Evolutionary conservation across 1,140 invertebrate genomes (phyloP).

Genomic region (Thaumatotibia leucotreta): DNA sequence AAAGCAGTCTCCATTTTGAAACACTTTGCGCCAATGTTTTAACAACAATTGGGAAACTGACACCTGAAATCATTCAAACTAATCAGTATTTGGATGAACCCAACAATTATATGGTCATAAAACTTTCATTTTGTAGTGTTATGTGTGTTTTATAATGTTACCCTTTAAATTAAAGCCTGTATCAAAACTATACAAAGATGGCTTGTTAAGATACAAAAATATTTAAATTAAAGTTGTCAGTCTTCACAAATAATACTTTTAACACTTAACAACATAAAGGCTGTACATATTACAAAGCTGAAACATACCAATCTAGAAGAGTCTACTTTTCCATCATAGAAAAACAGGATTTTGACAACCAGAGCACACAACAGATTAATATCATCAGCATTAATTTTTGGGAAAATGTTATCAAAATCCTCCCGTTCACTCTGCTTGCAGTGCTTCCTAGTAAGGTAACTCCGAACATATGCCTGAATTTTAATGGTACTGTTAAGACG

Average conservation of each 20-base stretch:
- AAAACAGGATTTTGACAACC: slow-evolving; percentile 84
- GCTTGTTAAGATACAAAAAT: too few species aligned
- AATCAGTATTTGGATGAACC: too few species aligned
- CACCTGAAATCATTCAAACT: slow-evolving; percentile 62
- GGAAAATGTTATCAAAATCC: slow-evolving; percentile 82
- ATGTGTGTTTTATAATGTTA: too few species aligned
- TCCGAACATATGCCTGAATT: slow-evolving; percentile 88
- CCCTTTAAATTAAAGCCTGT: too few species aligned
- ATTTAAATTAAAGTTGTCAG: too few species aligned
- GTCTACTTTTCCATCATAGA: slow-evolving; percentile 85
- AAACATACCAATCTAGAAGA: slow-evolving; percentile 82
- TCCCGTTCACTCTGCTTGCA: slow-evolving; percentile 81
- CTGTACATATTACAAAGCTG: neutral
- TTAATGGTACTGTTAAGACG: slow-evolving; percentile 82
- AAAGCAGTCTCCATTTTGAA: slow-evolving; percentile 69
- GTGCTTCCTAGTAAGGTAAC: slow-evolving; percentile 83
- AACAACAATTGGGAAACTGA: slow-evolving; percentile 79
- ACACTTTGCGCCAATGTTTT: slow-evolving; percentile 78
- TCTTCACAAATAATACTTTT: too few species aligned
- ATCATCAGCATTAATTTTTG: slow-evolving; percentile 70
- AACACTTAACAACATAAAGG: too few species aligned
- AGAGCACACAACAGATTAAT: slow-evolving; percentile 76
- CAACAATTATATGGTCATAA: too few species aligned
- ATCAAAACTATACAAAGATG: too few species aligned
- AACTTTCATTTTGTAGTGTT: too few species aligned